A percentile compares a stretch with the other conserved stretches of the same genome.
Conservation (phyloP, 2,888 invertebrate species). For the Hemithea aestivaria region DNA sequence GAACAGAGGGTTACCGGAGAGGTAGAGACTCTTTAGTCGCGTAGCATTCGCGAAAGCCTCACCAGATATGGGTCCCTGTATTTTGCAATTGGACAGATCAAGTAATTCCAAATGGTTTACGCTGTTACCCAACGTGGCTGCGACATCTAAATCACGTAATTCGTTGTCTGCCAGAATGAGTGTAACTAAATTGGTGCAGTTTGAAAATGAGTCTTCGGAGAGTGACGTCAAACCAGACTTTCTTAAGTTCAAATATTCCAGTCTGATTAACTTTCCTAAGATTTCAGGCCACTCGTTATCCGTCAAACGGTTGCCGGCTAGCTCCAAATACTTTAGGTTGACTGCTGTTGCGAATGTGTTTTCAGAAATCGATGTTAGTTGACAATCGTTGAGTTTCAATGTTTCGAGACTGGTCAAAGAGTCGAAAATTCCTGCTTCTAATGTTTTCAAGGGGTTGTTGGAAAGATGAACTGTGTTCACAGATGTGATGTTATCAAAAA, state of each 20-base stretch:
- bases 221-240: slow-evolving; percentile 80
- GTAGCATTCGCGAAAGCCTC: slow-evolving; percentile 84
- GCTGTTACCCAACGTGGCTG: slow-evolving; percentile 81
- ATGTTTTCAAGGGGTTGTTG: slow-evolving; percentile 80
- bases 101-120: slow-evolving; percentile 81
- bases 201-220: slow-evolving; percentile 82
- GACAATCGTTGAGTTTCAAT: slow-evolving; percentile 82
- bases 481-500: slow-evolving; percentile 83
- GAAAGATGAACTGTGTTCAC: slow-evolving; percentile 85
- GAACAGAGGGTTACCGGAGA: slow-evolving; percentile 84
- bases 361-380: slow-evolving; percentile 78
- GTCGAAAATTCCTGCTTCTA: slow-evolving; percentile 80
- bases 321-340: slow-evolving; percentile 81
- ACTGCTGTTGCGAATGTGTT: slow-evolving; percentile 77
- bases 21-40: slow-evolving; percentile 80
- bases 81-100: slow-evolving; percentile 84
- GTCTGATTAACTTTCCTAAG: slow-evolving; percentile 77
- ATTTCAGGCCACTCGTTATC: slow-evolving; percentile 81
- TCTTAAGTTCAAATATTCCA: slow-evolving; percentile 82
- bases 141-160: slow-evolving; percentile 81
- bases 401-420: slow-evolving; percentile 82
- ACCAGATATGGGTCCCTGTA: slow-evolving; percentile 82
- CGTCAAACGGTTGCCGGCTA: slow-evolving; percentile 79
- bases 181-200: slow-evolving; percentile 81
- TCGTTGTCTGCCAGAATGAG: slow-evolving; percentile 83